These are phyloP conservation scores for Alviniconcha strummeri DNA, from an alignment of 2,888 invertebrate species.

Conservation along the genomic window DNA sequence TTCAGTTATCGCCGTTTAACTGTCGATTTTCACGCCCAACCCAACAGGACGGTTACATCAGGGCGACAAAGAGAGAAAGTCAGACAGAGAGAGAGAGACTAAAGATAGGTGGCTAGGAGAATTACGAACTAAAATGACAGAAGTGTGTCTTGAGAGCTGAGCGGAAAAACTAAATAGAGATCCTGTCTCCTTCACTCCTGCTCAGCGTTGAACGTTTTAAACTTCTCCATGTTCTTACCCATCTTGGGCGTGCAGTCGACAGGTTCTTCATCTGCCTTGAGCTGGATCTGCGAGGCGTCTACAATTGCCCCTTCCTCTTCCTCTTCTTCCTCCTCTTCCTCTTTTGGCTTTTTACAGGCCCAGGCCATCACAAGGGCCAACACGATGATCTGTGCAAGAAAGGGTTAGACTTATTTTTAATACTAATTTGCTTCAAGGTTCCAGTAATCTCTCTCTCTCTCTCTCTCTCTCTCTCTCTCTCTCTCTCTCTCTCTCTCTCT, in stretches of 20 bases:
- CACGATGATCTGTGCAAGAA: constrained; percentile 49
- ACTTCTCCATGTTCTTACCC: constrained; percentile 6
- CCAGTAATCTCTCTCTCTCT: neutral
- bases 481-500: constrained; percentile 14
- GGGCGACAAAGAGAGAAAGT: too few relatives aligned
- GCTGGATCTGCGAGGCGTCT: constrained; percentile 37
- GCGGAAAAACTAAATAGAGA: too few relatives aligned
- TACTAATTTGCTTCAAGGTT: neutral
- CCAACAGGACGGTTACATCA: too few relatives aligned
- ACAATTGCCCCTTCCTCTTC: constrained; percentile 35
- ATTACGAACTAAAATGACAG: too few relatives aligned
- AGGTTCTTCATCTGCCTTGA: constrained; percentile 32
- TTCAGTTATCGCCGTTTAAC: too few relatives aligned
- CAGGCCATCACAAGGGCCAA: constrained; percentile 50
- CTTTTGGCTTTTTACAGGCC: constrained; percentile 49
- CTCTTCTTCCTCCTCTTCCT: constrained; percentile 49
- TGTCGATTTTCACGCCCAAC: too few relatives aligned
- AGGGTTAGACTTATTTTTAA: neutral
- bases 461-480: constrained; percentile 23
- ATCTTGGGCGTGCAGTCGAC: constrained; percentile 18
- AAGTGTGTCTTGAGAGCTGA: too few relatives aligned
- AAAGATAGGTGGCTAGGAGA: too few relatives aligned
- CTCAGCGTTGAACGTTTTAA: too few relatives aligned
- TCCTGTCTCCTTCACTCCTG: too few relatives aligned
- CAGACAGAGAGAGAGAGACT: too few relatives aligned